Percentiles rank a stretch among this genome's conserved stretches.
Conservation (phyloP, 2,888 invertebrate genomes). For the Azorinus chamasolen region DNA sequence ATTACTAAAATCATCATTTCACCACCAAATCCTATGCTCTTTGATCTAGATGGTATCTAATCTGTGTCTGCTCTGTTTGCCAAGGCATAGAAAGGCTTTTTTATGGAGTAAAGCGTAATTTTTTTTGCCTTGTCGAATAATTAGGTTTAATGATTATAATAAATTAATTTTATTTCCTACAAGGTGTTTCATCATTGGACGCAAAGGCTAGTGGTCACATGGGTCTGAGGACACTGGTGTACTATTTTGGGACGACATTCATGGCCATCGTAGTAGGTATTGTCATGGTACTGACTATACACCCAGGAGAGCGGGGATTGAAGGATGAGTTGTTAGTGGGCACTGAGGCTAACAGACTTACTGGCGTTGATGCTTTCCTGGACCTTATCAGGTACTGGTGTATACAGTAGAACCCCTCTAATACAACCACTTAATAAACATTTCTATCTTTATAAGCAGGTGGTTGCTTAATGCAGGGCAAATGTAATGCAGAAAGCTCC, state of each 20-base stretch:
- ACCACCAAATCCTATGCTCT: no score
- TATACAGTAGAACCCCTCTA: neutral
- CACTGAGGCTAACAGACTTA: constrained; percentile 72
- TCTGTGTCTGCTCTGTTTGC: no score
- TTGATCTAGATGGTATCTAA: no score
- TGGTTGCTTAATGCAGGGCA: no score
- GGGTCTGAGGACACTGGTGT: constrained; percentile 89
- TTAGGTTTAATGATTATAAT: no score
- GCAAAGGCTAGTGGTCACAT: constrained; percentile 90
- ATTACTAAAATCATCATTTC: no score
- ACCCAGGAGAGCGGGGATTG: constrained; percentile 88
- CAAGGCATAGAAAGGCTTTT: no score
- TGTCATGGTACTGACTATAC: constrained; percentile 89
- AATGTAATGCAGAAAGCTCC: no score
- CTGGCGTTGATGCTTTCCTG: constrained; percentile 89
- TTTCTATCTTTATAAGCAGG: no score
- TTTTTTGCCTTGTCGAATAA: no score
- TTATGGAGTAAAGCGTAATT: no score
- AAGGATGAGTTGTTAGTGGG: constrained; percentile 60
- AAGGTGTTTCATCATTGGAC: constrained; percentile 90
- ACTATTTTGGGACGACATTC: constrained; percentile 90
- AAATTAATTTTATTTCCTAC: constrained; percentile 54
- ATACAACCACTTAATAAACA: no score
- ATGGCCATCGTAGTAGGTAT: constrained; percentile 90
- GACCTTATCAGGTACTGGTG: constrained; percentile 88